These are phyloP conservation scores for Drosophila lutescens DNA, from an alignment of 2,888 invertebrate genomes.

Conservation along the genomic window DNA sequence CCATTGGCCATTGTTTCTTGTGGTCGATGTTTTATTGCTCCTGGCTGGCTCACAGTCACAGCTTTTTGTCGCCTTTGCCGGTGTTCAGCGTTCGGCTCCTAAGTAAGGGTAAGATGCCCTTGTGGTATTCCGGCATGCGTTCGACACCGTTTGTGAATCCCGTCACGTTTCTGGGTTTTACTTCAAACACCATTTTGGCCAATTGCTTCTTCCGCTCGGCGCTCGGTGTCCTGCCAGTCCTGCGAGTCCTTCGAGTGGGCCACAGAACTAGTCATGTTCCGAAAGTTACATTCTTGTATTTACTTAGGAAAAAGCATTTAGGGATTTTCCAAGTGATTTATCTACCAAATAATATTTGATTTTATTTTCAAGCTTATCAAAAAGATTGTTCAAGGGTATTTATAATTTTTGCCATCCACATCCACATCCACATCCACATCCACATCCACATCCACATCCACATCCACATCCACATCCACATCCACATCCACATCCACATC, in stretches of 20 bases:
- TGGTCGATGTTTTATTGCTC: neutral
- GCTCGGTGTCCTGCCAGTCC: neutral
- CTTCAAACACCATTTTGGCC: slow-evolving; percentile 71
- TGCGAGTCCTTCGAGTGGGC: neutral
- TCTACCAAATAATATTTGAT: too few species aligned
- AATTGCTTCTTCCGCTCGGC: slow-evolving; percentile 61
- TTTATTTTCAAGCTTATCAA: too few species aligned
- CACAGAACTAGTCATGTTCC: neutral
- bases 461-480: slow-evolving; percentile 20
- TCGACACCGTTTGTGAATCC: slow-evolving; percentile 55
- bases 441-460: neutral
- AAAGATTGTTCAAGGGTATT: too few species aligned
- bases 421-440: neutral
- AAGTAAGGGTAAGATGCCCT: slow-evolving; percentile 6
- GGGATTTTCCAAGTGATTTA: neutral
- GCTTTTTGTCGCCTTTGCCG: slow-evolving; percentile 3
- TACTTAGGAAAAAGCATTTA: neutral
- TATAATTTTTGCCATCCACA: slow-evolving; percentile 3
- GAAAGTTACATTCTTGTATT: neutral
- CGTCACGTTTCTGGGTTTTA: slow-evolving; percentile 73
- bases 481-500: neutral
- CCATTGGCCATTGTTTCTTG: neutral
- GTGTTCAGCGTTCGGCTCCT: neutral
- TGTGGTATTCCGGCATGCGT: slow-evolving; percentile 39
- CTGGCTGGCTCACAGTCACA: neutral